phyloP scores from a whole-genome alignment of 2,888 invertebrate genomes.

The Nemotelus nigrinus region DNA sequence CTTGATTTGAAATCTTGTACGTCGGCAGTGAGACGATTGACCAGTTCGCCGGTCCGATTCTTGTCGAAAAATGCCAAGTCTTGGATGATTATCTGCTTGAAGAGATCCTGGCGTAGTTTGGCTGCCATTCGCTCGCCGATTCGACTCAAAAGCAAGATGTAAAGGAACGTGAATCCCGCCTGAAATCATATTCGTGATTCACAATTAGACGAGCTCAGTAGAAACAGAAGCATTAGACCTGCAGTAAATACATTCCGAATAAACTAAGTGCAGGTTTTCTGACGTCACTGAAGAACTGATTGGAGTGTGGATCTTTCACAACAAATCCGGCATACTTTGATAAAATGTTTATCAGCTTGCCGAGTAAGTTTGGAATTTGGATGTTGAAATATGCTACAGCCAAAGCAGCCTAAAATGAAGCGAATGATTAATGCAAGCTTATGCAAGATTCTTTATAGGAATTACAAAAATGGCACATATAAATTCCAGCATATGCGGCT shows the following conservation, averaged over 20 bases:
- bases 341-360: conserved; percentile 83
- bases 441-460: background rate
- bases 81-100: conserved; percentile 83
- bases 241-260: conserved; percentile 62
- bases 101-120: conserved; percentile 82
- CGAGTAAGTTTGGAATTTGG: conserved; percentile 85
- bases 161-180: conserved; percentile 88
- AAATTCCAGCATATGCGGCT: conserved; percentile 81
- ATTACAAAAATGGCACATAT: conserved; percentile 79
- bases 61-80: conserved; percentile 92
- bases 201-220: background rate
- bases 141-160: conserved; percentile 86
- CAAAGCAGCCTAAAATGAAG: conserved; percentile 79
- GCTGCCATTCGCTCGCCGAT: conserved; percentile 90
- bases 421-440: background rate
- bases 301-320: conserved; percentile 62
- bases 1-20: conserved; percentile 97
- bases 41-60: conserved; percentile 90
- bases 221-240: conserved; percentile 50
- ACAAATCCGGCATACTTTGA: conserved; percentile 66
- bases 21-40: conserved; percentile 90
- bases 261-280: conserved; percentile 61
- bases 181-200: conserved; percentile 62
- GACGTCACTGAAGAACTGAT: conserved; percentile 60
- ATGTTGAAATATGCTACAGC: conserved; percentile 89